A percentile compares a stretch with the other conserved stretches of the same genome.
phyloP scores from a whole-genome alignment of 2,888 invertebrate species.

The Cheilosia pagana region DNA sequence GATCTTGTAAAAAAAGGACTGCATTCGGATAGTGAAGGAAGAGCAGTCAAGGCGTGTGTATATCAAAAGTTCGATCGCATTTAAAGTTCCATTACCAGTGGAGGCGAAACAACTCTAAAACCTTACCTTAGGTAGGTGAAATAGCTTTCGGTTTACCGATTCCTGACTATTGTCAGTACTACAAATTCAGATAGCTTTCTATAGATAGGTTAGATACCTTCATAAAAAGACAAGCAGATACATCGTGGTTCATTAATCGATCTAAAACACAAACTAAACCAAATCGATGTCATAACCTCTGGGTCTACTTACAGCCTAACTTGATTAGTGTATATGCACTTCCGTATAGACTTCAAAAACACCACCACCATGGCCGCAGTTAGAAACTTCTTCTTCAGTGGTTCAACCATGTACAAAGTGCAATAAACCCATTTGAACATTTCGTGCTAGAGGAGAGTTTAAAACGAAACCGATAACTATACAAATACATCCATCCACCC shows the following conservation, averaged over 20 bases:
- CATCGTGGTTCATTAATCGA: not conserved
- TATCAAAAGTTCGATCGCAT: no score
- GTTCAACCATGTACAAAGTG: conserved; percentile 17
- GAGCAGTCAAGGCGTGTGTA: no score
- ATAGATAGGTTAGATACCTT: no score
- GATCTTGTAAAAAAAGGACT: no score
- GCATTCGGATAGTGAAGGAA: no score
- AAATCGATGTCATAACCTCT: conserved; percentile 12
- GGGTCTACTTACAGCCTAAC: conserved; percentile 8
- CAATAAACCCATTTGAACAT: conserved; percentile 53
- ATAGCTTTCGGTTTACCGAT: no score
- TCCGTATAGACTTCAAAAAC: not conserved
- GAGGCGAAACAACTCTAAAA: no score
- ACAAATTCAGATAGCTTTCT: no score
- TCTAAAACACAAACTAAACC: conserved; percentile 2
- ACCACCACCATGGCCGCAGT: not conserved
- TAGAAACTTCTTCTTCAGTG: not conserved
- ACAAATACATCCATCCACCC: conserved; percentile 15
- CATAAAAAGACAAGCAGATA: no score
- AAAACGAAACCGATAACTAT: conserved; percentile 35
- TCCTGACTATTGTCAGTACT: no score
- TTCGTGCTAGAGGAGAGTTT: conserved; percentile 27
- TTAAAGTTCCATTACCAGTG: no score
- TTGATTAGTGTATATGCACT: conserved; percentile 19
- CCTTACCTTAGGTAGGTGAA: no score